Conservation (phyloP, 2,113 vertebrate species). For the Haliaeetus leucogaster region DNA sequence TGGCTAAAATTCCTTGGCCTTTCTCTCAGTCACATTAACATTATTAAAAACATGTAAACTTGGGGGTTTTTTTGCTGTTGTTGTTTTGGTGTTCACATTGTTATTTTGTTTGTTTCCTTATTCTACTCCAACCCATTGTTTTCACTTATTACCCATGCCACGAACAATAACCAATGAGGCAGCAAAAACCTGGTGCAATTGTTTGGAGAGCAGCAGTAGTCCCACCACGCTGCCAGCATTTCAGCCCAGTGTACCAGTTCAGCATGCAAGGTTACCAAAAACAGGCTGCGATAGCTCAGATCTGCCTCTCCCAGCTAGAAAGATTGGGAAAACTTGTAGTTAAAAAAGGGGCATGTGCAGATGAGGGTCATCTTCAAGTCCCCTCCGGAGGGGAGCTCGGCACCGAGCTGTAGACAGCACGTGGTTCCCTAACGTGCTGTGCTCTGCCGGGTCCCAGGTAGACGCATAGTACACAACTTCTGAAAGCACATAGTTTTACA, state of each 20-base stretch:
- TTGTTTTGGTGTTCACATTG: conserved; percentile 47
- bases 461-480: background rate
- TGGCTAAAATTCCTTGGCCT: conserved; percentile 54
- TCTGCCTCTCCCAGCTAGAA: background rate
- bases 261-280: background rate
- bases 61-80: background rate
- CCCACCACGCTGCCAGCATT: background rate
- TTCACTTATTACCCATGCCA: conserved; percentile 61
- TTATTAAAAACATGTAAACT: conserved; percentile 61
- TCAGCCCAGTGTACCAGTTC: background rate
- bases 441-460: background rate
- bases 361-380: background rate
- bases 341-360: background rate
- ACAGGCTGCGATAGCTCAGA: background rate
- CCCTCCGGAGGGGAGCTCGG: background rate
- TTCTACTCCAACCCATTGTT: conserved; percentile 58
- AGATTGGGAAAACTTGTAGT: background rate
- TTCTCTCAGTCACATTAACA: conserved; percentile 46
- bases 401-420: background rate
- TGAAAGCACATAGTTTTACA: background rate
- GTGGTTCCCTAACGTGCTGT: background rate
- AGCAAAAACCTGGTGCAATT: conserved; percentile 56
- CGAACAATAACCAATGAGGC: conserved; percentile 50
- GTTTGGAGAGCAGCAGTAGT: conserved; percentile 54
- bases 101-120: conserved; percentile 57